Conservation (phyloP, 2,888 invertebrate genomes). For the Ectemnius continuus region DNA sequence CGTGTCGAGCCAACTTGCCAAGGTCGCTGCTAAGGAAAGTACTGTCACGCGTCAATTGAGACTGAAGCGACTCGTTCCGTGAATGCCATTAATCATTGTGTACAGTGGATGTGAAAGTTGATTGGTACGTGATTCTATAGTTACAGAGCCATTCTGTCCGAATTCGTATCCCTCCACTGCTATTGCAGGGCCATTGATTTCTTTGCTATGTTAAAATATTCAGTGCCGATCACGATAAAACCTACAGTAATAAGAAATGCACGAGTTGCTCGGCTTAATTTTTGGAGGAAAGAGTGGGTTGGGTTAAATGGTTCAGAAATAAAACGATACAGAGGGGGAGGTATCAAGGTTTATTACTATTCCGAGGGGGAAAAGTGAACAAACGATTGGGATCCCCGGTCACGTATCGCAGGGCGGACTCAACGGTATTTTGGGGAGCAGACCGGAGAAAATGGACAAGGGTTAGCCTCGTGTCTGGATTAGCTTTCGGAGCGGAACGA, state of each 20-base stretch:
- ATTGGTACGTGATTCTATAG: too few relatives aligned
- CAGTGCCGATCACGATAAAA: too few relatives aligned
- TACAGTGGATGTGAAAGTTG: too few relatives aligned
- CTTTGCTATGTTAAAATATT: too few relatives aligned
- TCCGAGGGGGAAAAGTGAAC: constrained; percentile 44
- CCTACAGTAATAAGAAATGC: too few relatives aligned
- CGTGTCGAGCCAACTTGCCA: not conserved
- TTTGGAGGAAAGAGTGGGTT: constrained; percentile 25
- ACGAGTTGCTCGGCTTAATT: constrained; percentile 31
- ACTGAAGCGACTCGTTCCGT: too few relatives aligned
- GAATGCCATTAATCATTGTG: too few relatives aligned
- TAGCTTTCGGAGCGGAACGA: constrained; percentile 62
- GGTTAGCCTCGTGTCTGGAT: constrained; percentile 62
- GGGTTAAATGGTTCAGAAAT: constrained; percentile 52
- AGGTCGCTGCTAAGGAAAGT: not conserved
- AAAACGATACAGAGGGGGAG: constrained; percentile 45
- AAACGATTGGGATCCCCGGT: constrained; percentile 55
- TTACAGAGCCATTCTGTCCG: too few relatives aligned
- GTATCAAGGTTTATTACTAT: constrained; percentile 45
- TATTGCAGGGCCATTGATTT: too few relatives aligned
- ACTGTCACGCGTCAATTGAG: not conserved
- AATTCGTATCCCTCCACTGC: too few relatives aligned
- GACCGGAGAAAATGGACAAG: constrained; percentile 61
- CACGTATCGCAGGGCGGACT: constrained; percentile 56
- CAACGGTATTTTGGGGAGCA: constrained; percentile 59